phyloP scores from a whole-genome alignment of 2,797 vertebrate genomes.

The Neosalanx taihuensis region DNA sequence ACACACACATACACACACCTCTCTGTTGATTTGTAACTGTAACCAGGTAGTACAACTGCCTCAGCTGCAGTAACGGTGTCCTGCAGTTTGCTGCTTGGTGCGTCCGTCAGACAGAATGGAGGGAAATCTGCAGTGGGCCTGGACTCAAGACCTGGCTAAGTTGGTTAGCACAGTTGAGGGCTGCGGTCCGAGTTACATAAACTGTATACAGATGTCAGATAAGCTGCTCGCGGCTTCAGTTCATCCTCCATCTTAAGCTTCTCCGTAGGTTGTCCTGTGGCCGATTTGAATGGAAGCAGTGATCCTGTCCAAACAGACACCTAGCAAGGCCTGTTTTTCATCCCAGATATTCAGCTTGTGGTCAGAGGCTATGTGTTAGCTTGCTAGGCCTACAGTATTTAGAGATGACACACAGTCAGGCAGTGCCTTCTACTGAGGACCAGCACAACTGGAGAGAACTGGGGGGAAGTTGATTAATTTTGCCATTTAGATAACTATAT shows the following conservation, averaged over 20 bases:
- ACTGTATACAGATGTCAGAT: constrained; percentile 26
- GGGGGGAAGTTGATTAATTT: too few species aligned
- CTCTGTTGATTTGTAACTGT: not conserved
- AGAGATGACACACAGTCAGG: too few species aligned
- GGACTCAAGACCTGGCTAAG: too few species aligned
- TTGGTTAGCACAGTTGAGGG: not conserved
- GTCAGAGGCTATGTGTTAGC: constrained; percentile 42
- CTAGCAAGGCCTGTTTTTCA: constrained; percentile 60
- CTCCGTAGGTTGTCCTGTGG: constrained; percentile 43
- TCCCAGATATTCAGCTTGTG: constrained; percentile 58
- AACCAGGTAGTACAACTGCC: not conserved
- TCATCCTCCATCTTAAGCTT: constrained; percentile 33
- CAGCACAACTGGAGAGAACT: too few species aligned
- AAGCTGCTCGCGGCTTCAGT: constrained; percentile 19
- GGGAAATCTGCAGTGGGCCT: not conserved
- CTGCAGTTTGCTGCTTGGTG: constrained; percentile 17
- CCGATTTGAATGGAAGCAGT: constrained; percentile 56
- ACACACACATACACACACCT: not conserved
- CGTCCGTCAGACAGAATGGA: not conserved
- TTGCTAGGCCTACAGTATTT: not conserved
- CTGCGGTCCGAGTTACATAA: not conserved
- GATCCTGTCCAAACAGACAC: constrained; percentile 62
- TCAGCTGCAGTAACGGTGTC: not conserved
- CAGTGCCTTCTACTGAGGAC: too few species aligned
- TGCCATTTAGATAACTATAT: too few species aligned